Evolutionary conservation across 1,140 invertebrate genomes (phyloP), one percentile per base, ranked within the genome.

Genomic region (Campoletis sonorensis): DNA sequence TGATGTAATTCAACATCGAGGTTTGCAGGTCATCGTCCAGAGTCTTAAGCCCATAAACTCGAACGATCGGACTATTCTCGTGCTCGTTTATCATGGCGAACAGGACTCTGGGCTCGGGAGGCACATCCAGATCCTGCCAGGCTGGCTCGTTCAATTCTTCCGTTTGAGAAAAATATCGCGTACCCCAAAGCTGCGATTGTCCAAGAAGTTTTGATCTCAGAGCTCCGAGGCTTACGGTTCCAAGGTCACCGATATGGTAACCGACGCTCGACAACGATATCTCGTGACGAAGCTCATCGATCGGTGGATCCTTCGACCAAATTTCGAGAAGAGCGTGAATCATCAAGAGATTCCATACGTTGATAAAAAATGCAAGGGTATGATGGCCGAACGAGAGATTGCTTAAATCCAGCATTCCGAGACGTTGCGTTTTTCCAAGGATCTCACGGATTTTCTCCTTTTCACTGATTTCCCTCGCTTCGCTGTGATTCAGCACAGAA

Each of bases 211-310:
- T 90, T 0, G 76, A 83, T 80, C 89, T 84, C 1, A 92, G 82
- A 16, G 86, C 83, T 23, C 84, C 81, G 23, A 92, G 77, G 27
- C 88, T 90, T 5, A 92, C 88, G n/a, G 90, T 81, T 10, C 91
- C 91, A 13, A 92, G 79, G 80, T 92, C 89, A 23, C 91, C 91
- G 37, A 92, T 85, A 27, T 89, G 64, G 58, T 92, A 92, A 54
- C 89, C 88, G 58, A 90, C 80, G 1, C 87, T 90, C 76, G 84
- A 87, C 2, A 86, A 78, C 4, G 89, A 88, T 18, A 91, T 79
- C 4, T 79, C 70, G 40, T 88, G 88, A 21, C 85, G 81, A 8
- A 90, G 82, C 75, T 81, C 75, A 45, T 87, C 86, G 2, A 84
- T 45, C 11, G 89, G 83, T 8, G 85, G 84, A 73, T 86, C 77